These are phyloP conservation scores for Mythimna impura DNA, from an alignment of 2,888 invertebrate genomes.

Conservation along the genomic window DNA sequence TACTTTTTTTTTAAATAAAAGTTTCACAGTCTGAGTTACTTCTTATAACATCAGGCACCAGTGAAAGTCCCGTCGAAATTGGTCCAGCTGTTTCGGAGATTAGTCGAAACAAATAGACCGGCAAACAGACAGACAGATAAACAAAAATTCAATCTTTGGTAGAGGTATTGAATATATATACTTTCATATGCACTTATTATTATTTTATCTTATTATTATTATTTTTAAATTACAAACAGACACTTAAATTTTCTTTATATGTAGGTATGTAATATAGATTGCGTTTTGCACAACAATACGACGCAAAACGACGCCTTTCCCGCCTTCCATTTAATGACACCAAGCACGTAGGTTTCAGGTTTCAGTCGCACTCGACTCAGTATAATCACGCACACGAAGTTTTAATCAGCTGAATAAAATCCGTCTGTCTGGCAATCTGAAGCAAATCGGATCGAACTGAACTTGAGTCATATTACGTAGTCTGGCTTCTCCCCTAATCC, in stretches of 20 bases:
- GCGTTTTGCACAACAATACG: neutral
- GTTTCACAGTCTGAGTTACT: too few relatives aligned
- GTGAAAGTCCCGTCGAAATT: neutral
- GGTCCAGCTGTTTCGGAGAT: too few relatives aligned
- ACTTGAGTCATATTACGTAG: constrained; percentile 26
- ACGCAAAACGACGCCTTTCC: constrained; percentile 5
- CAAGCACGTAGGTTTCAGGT: constrained; percentile 20
- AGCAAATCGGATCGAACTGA: constrained; percentile 35
- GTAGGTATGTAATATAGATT: neutral
- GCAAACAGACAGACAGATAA: too few relatives aligned
- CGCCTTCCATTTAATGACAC: constrained; percentile 22
- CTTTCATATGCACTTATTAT: too few relatives aligned
- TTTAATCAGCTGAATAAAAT: constrained; percentile 34
- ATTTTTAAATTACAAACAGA: too few relatives aligned
- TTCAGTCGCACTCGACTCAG: neutral
- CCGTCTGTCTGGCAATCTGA: constrained; percentile 11
- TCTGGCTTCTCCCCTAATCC: constrained; percentile 6
- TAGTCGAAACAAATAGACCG: too few relatives aligned
- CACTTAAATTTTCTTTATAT: too few relatives aligned
- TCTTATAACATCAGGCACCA: too few relatives aligned
- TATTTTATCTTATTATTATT: too few relatives aligned
- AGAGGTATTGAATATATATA: too few relatives aligned
- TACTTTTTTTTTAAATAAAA: too few relatives aligned
- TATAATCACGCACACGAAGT: constrained; percentile 5
- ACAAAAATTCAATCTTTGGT: too few relatives aligned